Conservation (phyloP, 2,113 vertebrate species). For the Amblyornis subalaris region DNA sequence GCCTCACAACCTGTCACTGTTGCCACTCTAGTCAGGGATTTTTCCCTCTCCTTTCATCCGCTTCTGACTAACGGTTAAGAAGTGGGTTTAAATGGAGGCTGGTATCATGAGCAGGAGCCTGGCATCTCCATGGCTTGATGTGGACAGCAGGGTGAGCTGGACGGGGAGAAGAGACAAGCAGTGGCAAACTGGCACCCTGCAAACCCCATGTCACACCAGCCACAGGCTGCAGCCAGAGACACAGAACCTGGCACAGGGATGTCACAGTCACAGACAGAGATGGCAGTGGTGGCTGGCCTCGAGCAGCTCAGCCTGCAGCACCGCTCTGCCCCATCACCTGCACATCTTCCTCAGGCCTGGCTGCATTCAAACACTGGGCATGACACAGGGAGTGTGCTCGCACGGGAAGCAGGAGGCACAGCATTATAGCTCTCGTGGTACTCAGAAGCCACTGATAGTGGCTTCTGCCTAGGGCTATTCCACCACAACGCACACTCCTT, state of each 20-base stretch:
- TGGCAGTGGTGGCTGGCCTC: background rate
- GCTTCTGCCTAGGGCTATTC: background rate
- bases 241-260: background rate
- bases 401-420: background rate
- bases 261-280: background rate
- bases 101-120: background rate
- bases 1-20: rapidly evolving
- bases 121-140: background rate
- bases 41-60: background rate
- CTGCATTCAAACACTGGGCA: rapidly evolving
- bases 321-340: rapidly evolving
- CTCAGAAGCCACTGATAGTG: background rate
- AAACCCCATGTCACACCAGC: rapidly evolving
- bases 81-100: background rate
- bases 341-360: background rate
- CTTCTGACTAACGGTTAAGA: background rate
- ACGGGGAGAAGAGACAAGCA: background rate
- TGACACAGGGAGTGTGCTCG: rapidly evolving
- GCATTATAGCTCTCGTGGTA: rapidly evolving
- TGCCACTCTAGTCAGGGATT: background rate
- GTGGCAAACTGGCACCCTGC: background rate
- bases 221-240: rapidly evolving
- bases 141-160: background rate
- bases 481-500: background rate
- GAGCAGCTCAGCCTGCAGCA: background rate